phyloP scores from a whole-genome alignment of 1,140 invertebrate genomes.

The Amphibalanus amphitrite region DNA sequence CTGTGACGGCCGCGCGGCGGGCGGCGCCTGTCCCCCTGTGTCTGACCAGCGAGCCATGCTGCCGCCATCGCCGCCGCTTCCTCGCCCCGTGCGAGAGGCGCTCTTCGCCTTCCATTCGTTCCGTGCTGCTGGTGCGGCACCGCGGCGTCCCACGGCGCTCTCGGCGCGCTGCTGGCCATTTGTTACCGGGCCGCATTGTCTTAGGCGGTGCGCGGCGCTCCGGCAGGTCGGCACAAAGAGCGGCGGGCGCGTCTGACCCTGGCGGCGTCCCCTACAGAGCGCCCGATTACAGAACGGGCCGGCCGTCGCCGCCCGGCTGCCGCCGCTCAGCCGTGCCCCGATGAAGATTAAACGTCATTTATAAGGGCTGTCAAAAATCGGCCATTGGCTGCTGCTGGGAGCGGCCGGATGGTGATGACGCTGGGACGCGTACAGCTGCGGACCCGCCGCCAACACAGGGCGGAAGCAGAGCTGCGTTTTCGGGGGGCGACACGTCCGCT shows the following conservation, averaged over 20 bases:
- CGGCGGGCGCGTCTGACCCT: neutral
- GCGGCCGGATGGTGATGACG: neutral
- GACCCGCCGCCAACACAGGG: too few species aligned
- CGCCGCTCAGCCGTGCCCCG: too few species aligned
- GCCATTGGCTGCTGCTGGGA: neutral
- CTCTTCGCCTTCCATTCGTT: too few species aligned
- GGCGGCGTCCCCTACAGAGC: neutral
- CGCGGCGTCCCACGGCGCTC: too few species aligned
- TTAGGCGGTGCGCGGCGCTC: neutral
- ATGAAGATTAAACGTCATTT: conserved; percentile 1
- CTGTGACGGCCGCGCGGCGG: too few species aligned
- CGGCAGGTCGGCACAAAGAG: neutral
- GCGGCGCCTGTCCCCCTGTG: too few species aligned
- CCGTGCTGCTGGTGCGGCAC: neutral
- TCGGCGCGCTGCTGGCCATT: neutral
- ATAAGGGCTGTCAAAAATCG: neutral
- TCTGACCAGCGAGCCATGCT: too few species aligned
- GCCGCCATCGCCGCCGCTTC: too few species aligned
- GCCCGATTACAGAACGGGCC: neutral
- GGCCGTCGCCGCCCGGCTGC: too few species aligned
- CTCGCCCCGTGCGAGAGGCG: too few species aligned
- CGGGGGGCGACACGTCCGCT: neutral
- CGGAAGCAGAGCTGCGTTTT: neutral
- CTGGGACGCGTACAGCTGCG: too few species aligned
- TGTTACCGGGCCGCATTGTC: neutral